phyloP scores from a whole-genome alignment of 2,888 invertebrate genomes.

The Tryphoninae sp. region DNA sequence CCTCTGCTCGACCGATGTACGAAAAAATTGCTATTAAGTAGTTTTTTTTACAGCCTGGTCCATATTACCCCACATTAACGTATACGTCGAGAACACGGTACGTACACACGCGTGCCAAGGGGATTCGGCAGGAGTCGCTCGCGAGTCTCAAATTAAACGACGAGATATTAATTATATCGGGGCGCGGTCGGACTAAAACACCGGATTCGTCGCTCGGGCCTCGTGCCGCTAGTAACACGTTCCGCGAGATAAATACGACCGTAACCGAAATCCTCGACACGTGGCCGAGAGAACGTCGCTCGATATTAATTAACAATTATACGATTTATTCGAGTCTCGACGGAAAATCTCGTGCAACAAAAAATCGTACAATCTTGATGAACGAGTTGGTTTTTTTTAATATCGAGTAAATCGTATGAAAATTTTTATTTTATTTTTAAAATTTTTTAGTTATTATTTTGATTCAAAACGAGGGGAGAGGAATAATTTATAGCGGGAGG shows the following conservation, averaged over 20 bases:
- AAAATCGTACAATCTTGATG: background rate
- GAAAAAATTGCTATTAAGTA: no score
- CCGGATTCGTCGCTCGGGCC: no score
- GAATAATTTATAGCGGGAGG: background rate
- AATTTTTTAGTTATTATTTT: no score
- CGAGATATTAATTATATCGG: conserved; percentile 71
- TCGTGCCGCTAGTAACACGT: no score
- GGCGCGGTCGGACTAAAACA: conserved; percentile 2
- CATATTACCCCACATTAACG: no score
- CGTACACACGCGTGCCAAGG: no score
- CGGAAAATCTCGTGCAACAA: background rate
- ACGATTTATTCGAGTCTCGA: background rate
- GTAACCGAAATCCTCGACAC: conserved; percentile 24
- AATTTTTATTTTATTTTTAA: background rate
- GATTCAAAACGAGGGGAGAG: background rate
- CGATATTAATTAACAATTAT: conserved; percentile 29
- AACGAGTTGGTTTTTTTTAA: background rate
- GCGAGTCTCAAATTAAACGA: conserved; percentile 68
- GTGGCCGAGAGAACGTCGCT: background rate
- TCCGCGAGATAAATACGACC: conserved; percentile 41
- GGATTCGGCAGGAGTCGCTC: background rate
- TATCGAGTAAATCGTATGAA: background rate
- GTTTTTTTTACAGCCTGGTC: no score
- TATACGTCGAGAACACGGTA: no score
- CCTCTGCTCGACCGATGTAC: no score